These are phyloP conservation scores for Enteromius anoplus DNA, from an alignment of 2,797 vertebrate species.

Conservation along the genomic window DNA sequence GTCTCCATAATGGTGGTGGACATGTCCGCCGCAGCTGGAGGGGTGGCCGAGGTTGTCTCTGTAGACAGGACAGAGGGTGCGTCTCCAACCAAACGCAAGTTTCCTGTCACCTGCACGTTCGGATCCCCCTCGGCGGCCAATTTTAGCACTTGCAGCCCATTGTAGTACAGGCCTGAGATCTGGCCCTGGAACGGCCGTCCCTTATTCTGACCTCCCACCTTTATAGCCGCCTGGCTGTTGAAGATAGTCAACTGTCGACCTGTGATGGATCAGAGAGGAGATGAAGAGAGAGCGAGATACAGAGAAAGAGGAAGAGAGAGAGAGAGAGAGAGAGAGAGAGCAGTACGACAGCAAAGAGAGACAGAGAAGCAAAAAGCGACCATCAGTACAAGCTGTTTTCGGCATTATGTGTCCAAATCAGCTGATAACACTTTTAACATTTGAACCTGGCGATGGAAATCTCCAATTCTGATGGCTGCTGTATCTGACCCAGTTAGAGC, in stretches of 20 bases:
- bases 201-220: slow-evolving; percentile 92
- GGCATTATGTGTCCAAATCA: slow-evolving; percentile 43
- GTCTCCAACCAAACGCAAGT: slow-evolving; percentile 90
- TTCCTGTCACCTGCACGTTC: slow-evolving; percentile 88
- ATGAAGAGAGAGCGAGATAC: slow-evolving; percentile 55
- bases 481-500: slow-evolving; percentile 35
- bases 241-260: slow-evolving; percentile 98
- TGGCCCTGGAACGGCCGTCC: slow-evolving; percentile 94
- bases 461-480: slow-evolving; percentile 42
- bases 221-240: slow-evolving; percentile 95
- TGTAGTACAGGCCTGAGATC: slow-evolving; percentile 96
- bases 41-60: slow-evolving; percentile 88
- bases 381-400: slow-evolving; percentile 36
- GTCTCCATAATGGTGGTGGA: slow-evolving; percentile 98
- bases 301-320: slow-evolving; percentile 51
- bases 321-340: slow-evolving; percentile 45
- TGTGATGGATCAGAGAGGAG: slow-evolving; percentile 60
- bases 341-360: slow-evolving; percentile 45
- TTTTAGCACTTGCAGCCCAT: slow-evolving; percentile 93
- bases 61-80: slow-evolving; percentile 87
- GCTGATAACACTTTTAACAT: slow-evolving; percentile 56
- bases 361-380: slow-evolving; percentile 38
- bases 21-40: slow-evolving; percentile 89
- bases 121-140: slow-evolving; percentile 93
- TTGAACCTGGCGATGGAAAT: slow-evolving; percentile 49